Conservation (phyloP, 2,797 vertebrate species). For the Pampus argenteus region DNA sequence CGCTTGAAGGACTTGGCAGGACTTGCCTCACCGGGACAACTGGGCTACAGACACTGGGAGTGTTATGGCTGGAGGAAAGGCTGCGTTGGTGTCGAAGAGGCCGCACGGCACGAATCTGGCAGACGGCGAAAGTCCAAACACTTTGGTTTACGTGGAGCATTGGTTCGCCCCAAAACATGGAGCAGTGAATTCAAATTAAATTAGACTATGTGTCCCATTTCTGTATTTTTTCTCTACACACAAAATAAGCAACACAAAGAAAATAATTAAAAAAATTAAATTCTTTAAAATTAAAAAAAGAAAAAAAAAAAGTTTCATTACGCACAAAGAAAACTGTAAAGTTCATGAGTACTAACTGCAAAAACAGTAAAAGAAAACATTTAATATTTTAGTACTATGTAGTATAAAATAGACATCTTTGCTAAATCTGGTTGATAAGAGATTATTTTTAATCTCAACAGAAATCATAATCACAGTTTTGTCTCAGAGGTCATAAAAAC, state of each 20-base stretch:
- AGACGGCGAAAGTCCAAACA: constrained; percentile 22
- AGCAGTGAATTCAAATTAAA: too few species aligned
- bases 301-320: neutral
- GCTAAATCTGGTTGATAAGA: too few species aligned
- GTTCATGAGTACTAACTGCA: neutral
- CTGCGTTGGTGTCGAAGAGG: constrained; percentile 38
- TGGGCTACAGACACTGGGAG: constrained; percentile 69
- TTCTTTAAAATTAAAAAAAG: too few species aligned
- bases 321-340: too few species aligned
- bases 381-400: neutral
- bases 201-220: neutral
- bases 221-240: too few species aligned
- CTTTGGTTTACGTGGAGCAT: constrained; percentile 45
- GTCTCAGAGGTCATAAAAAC: too few species aligned
- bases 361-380: too few species aligned
- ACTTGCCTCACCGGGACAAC: constrained; percentile 64
- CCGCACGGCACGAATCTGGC: constrained; percentile 40
- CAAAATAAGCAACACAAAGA: neutral
- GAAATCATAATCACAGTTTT: too few species aligned
- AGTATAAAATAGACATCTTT: neutral
- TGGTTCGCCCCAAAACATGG: too few species aligned
- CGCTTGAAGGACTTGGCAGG: constrained; percentile 70
- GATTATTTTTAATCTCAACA: too few species aligned
- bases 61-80: constrained; percentile 63
- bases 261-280: neutral